phyloP scores from a whole-genome alignment of 2,888 invertebrate genomes.

The Tenthredo notha region DNA sequence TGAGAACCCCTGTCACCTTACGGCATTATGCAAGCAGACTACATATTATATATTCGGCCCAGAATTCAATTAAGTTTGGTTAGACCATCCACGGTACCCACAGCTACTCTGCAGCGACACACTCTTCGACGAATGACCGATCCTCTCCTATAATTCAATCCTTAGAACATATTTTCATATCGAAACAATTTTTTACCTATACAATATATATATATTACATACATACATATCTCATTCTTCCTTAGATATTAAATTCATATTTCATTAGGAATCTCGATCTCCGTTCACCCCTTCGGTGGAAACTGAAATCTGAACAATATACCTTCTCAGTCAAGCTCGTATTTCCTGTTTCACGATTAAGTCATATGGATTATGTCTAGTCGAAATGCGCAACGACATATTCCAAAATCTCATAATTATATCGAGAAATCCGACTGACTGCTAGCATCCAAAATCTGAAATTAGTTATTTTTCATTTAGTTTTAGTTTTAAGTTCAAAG shows the following conservation, averaged over 20 bases:
- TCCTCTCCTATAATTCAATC: neutral
- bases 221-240: neutral
- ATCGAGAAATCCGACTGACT: neutral
- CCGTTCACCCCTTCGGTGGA: too few relatives aligned
- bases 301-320: too few relatives aligned
- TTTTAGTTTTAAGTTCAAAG: neutral
- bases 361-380: neutral
- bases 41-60: constrained; percentile 79
- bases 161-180: neutral
- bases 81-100: constrained; percentile 70
- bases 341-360: neutral
- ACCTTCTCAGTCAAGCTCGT: too few relatives aligned
- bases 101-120: neutral
- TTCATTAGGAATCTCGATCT: neutral
- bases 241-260: neutral
- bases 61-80: constrained; percentile 79
- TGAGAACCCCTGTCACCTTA: constrained; percentile 72
- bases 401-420: neutral
- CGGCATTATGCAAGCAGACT: constrained; percentile 78
- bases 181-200: neutral
- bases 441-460: neutral
- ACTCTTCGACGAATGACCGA: constrained; percentile 32
- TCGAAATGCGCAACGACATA: neutral
- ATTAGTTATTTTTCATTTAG: neutral
- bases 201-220: neutral